phyloP scores from a whole-genome alignment of 2,888 invertebrate species.

The Drosophila rellima region DNA sequence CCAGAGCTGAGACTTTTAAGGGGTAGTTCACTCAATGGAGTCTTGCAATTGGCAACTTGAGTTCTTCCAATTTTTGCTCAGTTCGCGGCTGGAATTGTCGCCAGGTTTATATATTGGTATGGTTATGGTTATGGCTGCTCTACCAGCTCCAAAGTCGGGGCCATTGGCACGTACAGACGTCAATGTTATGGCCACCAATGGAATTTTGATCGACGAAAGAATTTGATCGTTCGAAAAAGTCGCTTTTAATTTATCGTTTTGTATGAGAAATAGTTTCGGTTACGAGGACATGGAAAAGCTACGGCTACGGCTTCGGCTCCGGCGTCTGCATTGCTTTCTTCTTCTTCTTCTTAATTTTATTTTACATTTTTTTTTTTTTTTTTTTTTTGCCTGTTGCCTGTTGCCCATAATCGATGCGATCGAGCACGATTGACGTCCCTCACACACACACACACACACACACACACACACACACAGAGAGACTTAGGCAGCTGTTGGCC shows the following conservation, averaged over 20 bases:
- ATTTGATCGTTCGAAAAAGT: slow-evolving; percentile 86
- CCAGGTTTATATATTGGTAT: slow-evolving; percentile 47
- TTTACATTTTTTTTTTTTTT: slow-evolving; percentile 17
- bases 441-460: slow-evolving; percentile 37
- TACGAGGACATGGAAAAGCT: slow-evolving; percentile 43
- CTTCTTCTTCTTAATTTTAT: not conserved
- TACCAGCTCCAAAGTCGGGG: slow-evolving; percentile 24
- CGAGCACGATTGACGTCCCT: slow-evolving; percentile 75
- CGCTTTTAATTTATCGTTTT: slow-evolving; percentile 85
- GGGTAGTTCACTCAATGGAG: slow-evolving; percentile 31
- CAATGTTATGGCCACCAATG: slow-evolving; percentile 81
- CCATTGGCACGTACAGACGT: slow-evolving; percentile 78
- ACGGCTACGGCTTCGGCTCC: slow-evolving; percentile 58
- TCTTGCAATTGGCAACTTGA: slow-evolving; percentile 18
- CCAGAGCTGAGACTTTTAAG: slow-evolving; percentile 31
- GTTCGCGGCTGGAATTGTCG: slow-evolving; percentile 29
- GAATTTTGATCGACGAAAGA: slow-evolving; percentile 86
- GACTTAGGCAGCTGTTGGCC: slow-evolving; percentile 34
- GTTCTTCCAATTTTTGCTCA: not conserved
- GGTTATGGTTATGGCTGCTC: slow-evolving; percentile 52
- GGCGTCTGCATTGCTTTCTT: slow-evolving; percentile 49
- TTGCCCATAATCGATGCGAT: slow-evolving; percentile 78
- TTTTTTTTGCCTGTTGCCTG: slow-evolving; percentile 16
- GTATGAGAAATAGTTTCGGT: slow-evolving; percentile 85
- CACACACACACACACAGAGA: slow-evolving; percentile 26